Conservation (phyloP, 2,797 vertebrate genomes). For the Pachyuromys duprasi region DNA sequence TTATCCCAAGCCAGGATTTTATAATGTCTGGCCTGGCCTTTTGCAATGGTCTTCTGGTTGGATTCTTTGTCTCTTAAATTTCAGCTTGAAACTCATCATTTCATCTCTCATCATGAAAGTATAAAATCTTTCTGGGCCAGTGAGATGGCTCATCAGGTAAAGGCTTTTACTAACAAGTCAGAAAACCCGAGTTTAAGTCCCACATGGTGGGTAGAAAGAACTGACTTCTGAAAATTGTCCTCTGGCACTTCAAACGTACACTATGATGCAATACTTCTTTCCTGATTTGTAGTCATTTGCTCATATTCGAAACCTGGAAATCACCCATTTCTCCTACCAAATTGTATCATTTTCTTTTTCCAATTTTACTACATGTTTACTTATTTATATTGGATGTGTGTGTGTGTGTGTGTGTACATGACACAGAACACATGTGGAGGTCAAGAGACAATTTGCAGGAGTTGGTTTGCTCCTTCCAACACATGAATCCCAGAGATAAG, state of each 20-base stretch:
- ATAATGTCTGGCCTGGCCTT: neutral
- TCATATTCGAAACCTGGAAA: conserved; percentile 46
- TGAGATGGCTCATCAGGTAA: neutral
- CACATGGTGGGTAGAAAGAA: neutral
- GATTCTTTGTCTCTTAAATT: conserved; percentile 9
- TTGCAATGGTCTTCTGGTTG: conserved; percentile 26
- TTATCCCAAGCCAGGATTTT: neutral
- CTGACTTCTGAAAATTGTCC: neutral
- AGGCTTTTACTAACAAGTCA: neutral
- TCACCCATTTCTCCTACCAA: neutral
- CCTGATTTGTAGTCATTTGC: conserved; percentile 17
- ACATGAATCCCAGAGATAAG: neutral
- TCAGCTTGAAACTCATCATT: conserved; percentile 36
- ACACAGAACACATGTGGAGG: neutral
- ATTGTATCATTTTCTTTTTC: neutral
- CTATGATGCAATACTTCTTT: too few relatives aligned
- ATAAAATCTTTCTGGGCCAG: neutral
- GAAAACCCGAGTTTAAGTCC: neutral
- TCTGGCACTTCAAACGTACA: neutral
- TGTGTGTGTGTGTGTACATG: neutral
- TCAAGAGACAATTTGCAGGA: neutral
- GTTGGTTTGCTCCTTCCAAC: neutral
- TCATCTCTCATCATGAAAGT: neutral
- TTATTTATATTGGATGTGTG: neutral
- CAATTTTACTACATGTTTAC: neutral